Base-by-base conservation (phyloP, 2,888 invertebrate genomes). In the Marasmarcha lunaedactyla region DNA sequence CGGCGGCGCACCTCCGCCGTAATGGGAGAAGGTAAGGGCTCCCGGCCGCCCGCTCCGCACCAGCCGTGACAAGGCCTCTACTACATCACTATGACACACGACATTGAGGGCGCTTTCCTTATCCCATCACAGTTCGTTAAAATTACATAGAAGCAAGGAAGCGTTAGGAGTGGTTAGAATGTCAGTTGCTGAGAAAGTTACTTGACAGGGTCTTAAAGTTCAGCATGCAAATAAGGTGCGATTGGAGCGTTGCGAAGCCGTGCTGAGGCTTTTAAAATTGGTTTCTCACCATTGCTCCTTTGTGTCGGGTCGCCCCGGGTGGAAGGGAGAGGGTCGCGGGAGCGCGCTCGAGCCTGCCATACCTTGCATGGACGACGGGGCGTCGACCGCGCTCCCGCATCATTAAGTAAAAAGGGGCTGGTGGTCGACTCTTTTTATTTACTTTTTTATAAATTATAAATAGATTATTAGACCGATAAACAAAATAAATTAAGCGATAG, bases 51-150 rank as follows among this genome's bases (percentile, higher is more conserved):
- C 79, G 81, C 83, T 70, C 74, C 81, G 67, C 77, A 63, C 63
- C 42, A 40, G 42, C 40, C 44, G 39, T 35, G 38, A n/a, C 25
- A 36, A 57, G 71, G 72, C 70, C 69, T 63, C 55, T 20, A 63
- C 66, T 62, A 70, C 54, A 63, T 58, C 63, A 20, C 20, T 20
- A 20, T 65, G 70, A 77, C 59, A 65, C 50, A 66, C 59, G 63
- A 73, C 64, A 71, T 65, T 70, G 88, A 88, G 89, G 89, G 88
- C 88, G 87, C 87, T 88, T 88, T 89, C 89, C 89, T 89, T 89
- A 89, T 89, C 89, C 89, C 89, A 89, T 88, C 86, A 87, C 87
- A 78, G 72, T 57, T 63, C 55, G 58, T 65, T 67, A 71, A 66
- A 54, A 53, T 73, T 79, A 71, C 74, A 68, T 69, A 76, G 74